Percentiles rank a stretch among this genome's conserved stretches.
These are phyloP conservation scores for Holacanthus passer DNA, from an alignment of 2,113 vertebrate species.

Conservation along the genomic window DNA sequence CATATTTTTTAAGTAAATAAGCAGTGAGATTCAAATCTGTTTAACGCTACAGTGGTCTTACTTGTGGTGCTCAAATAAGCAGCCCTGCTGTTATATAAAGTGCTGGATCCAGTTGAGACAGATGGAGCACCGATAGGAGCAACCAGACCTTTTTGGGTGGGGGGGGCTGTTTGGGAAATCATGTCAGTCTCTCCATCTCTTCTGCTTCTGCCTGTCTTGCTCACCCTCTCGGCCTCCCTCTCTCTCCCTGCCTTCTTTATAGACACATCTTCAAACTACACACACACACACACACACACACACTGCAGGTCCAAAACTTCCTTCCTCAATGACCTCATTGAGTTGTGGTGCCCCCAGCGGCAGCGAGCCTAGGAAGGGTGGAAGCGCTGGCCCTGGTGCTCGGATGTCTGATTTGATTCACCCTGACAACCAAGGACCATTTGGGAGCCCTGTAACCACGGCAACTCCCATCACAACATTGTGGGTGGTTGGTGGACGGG, in stretches of 20 bases:
- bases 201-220: slow-evolving; percentile 3
- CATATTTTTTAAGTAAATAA: slow-evolving; percentile 12
- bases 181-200: slow-evolving; percentile 29
- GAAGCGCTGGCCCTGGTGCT: slow-evolving; percentile 47
- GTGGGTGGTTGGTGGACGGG: slow-evolving; percentile 69
- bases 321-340: slow-evolving; percentile 70
- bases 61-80: slow-evolving; percentile 4
- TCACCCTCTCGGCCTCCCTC: neutral
- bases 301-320: slow-evolving; percentile 62
- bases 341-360: slow-evolving; percentile 65
- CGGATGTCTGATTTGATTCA: slow-evolving; percentile 79
- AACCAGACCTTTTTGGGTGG: slow-evolving; percentile 32
- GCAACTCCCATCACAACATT: slow-evolving; percentile 82
- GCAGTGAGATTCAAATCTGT: slow-evolving; percentile 19
- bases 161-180: slow-evolving; percentile 36
- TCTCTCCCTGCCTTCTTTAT: neutral
- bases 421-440: slow-evolving; percentile 79
- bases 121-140: slow-evolving; percentile 36
- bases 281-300: slow-evolving; percentile 29
- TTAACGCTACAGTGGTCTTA: slow-evolving; percentile 2
- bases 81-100: slow-evolving; percentile 27
- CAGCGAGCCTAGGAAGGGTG: slow-evolving; percentile 47
- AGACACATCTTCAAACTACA: slow-evolving; percentile 16
- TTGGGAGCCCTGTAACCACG: slow-evolving; percentile 79
- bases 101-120: slow-evolving; percentile 7